Base-by-base conservation (phyloP, 2,888 invertebrate genomes). In the Lordiphosa andalusiaca region DNA sequence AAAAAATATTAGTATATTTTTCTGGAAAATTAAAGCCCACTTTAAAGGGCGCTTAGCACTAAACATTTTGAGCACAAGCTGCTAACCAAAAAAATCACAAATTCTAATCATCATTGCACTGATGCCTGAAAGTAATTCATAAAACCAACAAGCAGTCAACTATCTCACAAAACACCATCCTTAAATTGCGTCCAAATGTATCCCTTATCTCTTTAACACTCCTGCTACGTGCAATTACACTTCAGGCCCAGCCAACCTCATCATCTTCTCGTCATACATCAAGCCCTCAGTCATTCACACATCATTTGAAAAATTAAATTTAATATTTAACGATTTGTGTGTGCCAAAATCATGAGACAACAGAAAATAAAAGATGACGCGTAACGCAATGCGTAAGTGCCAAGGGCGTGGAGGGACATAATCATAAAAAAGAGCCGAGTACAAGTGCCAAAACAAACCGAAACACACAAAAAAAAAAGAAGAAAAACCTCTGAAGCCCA, bases 291-390 rank as follows among this genome's bases (percentile, higher is more conserved):
- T 66, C 81, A 76, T 86, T 86, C 80, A 69, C 86, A 86, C 82
- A 85, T 84, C 73, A 85, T 85, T 86, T 87, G 58, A 70, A 72
- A 85, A 83, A 84, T 84, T 83, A 83, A 85, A 84, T 84, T 86
- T 73, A 73, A 85, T 83, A 84, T 83, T 86, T 84, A 80, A 80
- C 83, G 84, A 84, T 84, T 73, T 84, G 71, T 65, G 67, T 77
- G 66, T 36, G 46, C 67, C 69, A 60, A 54, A 39, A 66, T 47
- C 61, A 46, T 74, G 55, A 69, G 50, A 59, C 53, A 71, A 67
- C 58, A 72, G 65, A 63, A 80, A 64, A 73, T 73, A 73, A 74
- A 73, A 77, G 25, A 84, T 84, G 73, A 77, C 56, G 76, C 68
- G 71, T 65, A 84, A 74, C 82, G 82, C 82, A 77, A 77, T 81